Evolutionary conservation across 23 tunicate species (phyloP), one percentile per base, ranked within the genome.

Genomic region (Pegea sp.): DNA sequence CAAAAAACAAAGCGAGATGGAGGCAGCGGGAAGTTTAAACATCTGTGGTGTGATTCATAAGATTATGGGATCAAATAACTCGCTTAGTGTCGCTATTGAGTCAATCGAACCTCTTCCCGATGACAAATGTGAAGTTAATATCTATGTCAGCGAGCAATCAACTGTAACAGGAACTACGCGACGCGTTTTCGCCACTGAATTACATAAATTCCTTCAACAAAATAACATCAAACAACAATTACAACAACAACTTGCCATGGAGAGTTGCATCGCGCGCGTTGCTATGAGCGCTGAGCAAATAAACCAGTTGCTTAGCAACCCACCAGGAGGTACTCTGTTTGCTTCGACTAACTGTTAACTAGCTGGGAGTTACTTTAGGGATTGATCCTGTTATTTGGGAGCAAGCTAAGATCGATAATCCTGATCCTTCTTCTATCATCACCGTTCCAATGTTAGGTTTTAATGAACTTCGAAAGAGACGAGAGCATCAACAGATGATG

Each of bases 381-480:
- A 67, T 89, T 42, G 98, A 89, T 48, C 93, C 98, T 3, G 81
- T 89, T 2, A 62, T 89, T 13, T 89, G 98, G 98, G 89, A 89
- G 63, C 98, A 89, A 62, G 98, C 98, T 5, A 77, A 76, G 52
- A 43, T 34, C 8, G 89, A 76, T 48, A 89, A 89, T 61, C 98
- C 98, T 3, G 81, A 89, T 49, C 64, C 81, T 22, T 52, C 61
- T 1, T 31, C 68, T 25, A 61, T 89, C 5, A 77, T 89, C 48
- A 81, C 90, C 5, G 98, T 89, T n/a, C 98, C 98, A 0, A 89
- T 89, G 90, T 51, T 78, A 21, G 98, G 98, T 34, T 89, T 89
- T 51, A 38, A 54, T 3, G 74, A 70, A 44, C 43, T 89, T 28
- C 58, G 65, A 1, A 71, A 71, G 26, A 57, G 98, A 19, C 61